Evolutionary conservation across 2,888 invertebrate genomes (phyloP).

Genomic region (Tipula confusa): DNA sequence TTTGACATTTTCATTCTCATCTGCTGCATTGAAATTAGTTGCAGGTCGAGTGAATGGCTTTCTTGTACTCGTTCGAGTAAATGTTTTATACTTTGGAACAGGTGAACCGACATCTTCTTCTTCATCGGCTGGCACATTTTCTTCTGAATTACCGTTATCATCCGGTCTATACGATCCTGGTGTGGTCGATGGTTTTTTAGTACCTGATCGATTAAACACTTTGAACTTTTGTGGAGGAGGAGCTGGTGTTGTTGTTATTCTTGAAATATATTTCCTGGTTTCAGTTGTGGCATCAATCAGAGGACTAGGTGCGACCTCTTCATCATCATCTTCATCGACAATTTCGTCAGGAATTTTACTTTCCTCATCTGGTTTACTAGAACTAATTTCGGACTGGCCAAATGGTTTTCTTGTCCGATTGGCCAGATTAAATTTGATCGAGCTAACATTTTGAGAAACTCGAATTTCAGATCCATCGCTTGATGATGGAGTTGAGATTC

Average conservation of each 20-base stretch:
- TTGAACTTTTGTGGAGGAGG: background rate
- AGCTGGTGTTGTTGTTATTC: background rate
- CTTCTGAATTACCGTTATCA: background rate
- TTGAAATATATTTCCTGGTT: background rate
- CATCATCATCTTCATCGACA: background rate
- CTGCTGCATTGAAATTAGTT: background rate
- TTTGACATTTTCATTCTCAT: background rate
- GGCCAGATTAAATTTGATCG: background rate
- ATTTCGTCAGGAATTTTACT: background rate
- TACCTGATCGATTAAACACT: background rate
- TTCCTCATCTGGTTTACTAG: background rate
- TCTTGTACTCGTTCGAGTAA: background rate
- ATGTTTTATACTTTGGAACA: background rate
- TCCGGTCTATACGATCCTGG: background rate
- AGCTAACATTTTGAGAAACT: background rate
- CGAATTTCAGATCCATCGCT: background rate
- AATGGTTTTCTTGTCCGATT: background rate
- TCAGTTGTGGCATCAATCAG: background rate
- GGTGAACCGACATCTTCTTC: background rate
- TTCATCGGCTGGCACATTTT: background rate
- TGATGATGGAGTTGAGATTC: background rate
- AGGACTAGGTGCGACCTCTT: conserved; percentile 29
- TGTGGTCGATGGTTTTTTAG: background rate
- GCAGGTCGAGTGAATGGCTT: background rate
- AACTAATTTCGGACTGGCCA: background rate